A percentile compares a stretch with the other conserved stretches of the same genome.
Conservation (phyloP, 2,797 vertebrate genomes). For the Sebastes vulpes region DNA sequence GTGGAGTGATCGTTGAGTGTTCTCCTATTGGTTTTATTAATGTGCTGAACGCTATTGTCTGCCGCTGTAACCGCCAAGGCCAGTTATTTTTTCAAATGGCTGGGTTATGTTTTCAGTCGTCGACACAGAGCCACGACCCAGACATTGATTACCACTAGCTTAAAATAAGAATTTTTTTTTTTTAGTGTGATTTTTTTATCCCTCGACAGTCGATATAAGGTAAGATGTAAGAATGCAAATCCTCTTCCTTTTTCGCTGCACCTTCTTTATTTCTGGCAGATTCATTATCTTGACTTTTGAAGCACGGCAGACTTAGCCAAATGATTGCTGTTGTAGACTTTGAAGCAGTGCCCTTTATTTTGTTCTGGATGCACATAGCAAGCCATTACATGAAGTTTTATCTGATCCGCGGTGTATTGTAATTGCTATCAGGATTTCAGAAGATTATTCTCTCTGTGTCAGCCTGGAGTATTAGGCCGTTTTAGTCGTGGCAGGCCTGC, state of each 20-base stretch:
- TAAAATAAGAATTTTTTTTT: slow-evolving; percentile 23
- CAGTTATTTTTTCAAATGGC: slow-evolving; percentile 32
- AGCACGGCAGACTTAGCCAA: slow-evolving; percentile 51
- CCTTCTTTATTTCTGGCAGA: slow-evolving; percentile 50
- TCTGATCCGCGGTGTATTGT: slow-evolving; percentile 74
- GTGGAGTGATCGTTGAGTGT: slow-evolving; percentile 43
- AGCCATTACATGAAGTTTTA: slow-evolving; percentile 65
- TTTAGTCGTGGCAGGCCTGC: slow-evolving; percentile 56
- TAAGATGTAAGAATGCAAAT: slow-evolving; percentile 32
- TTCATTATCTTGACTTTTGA: slow-evolving; percentile 69
- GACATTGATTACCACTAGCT: slow-evolving; percentile 53
- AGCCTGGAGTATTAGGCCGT: slow-evolving; percentile 57
- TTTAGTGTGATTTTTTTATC: slow-evolving; percentile 6
- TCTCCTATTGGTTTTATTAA: slow-evolving; percentile 65
- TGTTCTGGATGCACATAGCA: slow-evolving; percentile 46
- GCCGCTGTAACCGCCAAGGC: slow-evolving; percentile 35
- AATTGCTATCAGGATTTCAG: slow-evolving; percentile 78
- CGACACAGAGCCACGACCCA: slow-evolving; percentile 28
- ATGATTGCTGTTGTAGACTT: slow-evolving; percentile 56
- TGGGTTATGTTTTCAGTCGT: slow-evolving; percentile 29
- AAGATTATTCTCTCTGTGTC: slow-evolving; percentile 63
- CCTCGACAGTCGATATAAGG: slow-evolving; percentile 26
- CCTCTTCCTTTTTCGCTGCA: slow-evolving; percentile 36
- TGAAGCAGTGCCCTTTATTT: slow-evolving; percentile 49
- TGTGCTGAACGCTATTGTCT: slow-evolving; percentile 53